Conservation (phyloP, 2,797 vertebrate species). For the Gallirallus australis region DNA sequence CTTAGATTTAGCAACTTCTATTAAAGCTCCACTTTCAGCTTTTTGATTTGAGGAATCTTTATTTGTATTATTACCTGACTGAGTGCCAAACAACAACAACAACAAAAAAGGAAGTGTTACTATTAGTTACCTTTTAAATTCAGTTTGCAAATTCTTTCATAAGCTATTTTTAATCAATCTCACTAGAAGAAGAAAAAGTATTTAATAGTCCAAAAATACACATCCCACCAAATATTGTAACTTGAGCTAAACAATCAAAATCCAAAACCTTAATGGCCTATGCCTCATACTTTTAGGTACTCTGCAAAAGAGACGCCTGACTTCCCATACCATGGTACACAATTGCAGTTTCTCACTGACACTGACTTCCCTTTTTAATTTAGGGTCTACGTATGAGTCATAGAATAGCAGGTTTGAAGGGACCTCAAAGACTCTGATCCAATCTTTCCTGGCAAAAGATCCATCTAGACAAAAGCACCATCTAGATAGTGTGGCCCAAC, state of each 20-base stretch:
- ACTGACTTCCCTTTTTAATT: not conserved
- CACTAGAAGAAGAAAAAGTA: not conserved
- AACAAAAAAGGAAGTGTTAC: not conserved
- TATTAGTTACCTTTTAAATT: not conserved
- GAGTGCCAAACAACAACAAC: not conserved
- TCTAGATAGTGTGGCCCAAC: too few relatives aligned
- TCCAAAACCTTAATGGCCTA: not conserved
- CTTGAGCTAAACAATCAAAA: not conserved
- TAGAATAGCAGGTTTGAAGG: too few relatives aligned
- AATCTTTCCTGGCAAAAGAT: too few relatives aligned
- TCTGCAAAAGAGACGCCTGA: not conserved
- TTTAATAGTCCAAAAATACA: not conserved
- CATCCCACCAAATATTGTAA: not conserved
- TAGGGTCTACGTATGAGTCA: not conserved
- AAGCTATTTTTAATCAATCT: not conserved
- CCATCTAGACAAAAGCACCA: too few relatives aligned
- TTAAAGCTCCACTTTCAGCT: conserved; percentile 87
- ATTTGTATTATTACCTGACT: conserved; percentile 85
- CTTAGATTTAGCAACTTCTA: conserved; percentile 94
- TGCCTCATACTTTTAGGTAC: not conserved
- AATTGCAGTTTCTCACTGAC: not conserved
- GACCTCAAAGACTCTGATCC: too few relatives aligned
- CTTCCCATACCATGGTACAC: not conserved
- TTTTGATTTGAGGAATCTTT: conserved; percentile 90
- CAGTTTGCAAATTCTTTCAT: not conserved